Base-by-base conservation (phyloP, 2,113 vertebrate genomes). In the Caranx ignobilis region DNA sequence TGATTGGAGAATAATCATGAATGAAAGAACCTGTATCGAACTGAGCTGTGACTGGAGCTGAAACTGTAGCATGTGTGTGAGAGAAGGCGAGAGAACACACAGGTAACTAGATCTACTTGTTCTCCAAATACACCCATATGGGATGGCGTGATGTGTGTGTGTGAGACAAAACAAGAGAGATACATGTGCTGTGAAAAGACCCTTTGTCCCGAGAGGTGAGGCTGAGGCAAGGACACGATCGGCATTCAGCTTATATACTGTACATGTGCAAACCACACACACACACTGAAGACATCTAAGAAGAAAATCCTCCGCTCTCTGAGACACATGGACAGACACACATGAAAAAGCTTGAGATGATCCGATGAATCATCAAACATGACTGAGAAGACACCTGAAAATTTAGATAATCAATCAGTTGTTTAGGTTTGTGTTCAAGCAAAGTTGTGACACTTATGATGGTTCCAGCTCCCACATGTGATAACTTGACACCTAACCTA, bases 191-290 rank as follows among this genome's bases (percentile, higher is more conserved):
- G 79, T 90, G 83, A 93, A 92, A 93, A 91, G 90, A 90, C 64
- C 65, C 81, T 91, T 93, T 94, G 89, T 94, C 75, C 65, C 0
- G 43, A 71, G 71, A 90, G 89, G 72, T 85, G 82, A 89, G 82
- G 70, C 81, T 76, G 65, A 86, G 66, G 75, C 79, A 80, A 87
- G 82, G 82, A 90, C 85, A 86, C 0, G 34, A 81, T 34, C 60
- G 63, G 15, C 8, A 21, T 71, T 64, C n/a, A 19, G 76, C 67
- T 73, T 47, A 87, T 31, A 87, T 6, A 75, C 79, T 21, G 1
- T 15, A 39, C 32, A 66, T 43, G 65, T 0, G 32, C 8, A 26
- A 26, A 66, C 3, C 11, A 67, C 34, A 70, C 45, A 81, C 62
- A 78, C 64, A 69, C 8, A 6, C 10, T 69, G 39, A 31, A 75